Percentiles rank a stretch among this genome's conserved stretches.
phyloP scores from a whole-genome alignment of 2,888 invertebrate species.

The Chrysolina americana region DNA sequence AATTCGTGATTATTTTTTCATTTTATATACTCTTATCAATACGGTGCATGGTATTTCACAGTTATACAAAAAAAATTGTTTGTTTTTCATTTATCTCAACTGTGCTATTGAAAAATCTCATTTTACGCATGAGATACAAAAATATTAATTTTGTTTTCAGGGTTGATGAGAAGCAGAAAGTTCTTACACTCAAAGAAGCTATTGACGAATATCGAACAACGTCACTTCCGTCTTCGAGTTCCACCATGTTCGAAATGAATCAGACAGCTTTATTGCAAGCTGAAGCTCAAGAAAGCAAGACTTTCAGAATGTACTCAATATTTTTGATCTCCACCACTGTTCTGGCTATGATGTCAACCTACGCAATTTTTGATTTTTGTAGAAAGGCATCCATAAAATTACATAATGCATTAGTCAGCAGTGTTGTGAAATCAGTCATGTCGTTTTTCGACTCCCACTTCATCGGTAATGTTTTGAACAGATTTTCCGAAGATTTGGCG shows the following conservation, averaged over 20 bases:
- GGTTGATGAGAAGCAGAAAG: slow-evolving; percentile 53
- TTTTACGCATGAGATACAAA: no score
- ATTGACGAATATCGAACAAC: background rate
- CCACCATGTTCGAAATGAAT: background rate
- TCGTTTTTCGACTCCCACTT: slow-evolving; percentile 61
- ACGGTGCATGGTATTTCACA: no score
- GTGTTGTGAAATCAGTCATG: slow-evolving; percentile 59
- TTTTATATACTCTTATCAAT: no score
- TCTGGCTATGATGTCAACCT: slow-evolving; percentile 47
- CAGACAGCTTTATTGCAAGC: slow-evolving; percentile 23
- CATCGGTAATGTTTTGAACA: slow-evolving; percentile 61
- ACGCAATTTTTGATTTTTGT: slow-evolving; percentile 83
- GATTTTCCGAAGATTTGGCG: slow-evolving; percentile 61
- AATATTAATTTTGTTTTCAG: slow-evolving; percentile 43
- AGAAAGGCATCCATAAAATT: slow-evolving; percentile 74
- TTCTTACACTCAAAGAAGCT: slow-evolving; percentile 32
- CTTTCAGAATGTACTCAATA: slow-evolving; percentile 41
- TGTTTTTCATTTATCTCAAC: no score
- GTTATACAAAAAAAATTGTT: no score
- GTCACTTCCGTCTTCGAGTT: slow-evolving; percentile 24
- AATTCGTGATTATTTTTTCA: no score
- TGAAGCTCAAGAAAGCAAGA: slow-evolving; percentile 20
- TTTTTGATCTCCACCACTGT: slow-evolving; percentile 39
- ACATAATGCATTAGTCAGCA: slow-evolving; percentile 58
- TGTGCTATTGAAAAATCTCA: no score